These are phyloP conservation scores for Rostratula benghalensis DNA, from an alignment of 2,113 vertebrate genomes.

Conservation along the genomic window DNA sequence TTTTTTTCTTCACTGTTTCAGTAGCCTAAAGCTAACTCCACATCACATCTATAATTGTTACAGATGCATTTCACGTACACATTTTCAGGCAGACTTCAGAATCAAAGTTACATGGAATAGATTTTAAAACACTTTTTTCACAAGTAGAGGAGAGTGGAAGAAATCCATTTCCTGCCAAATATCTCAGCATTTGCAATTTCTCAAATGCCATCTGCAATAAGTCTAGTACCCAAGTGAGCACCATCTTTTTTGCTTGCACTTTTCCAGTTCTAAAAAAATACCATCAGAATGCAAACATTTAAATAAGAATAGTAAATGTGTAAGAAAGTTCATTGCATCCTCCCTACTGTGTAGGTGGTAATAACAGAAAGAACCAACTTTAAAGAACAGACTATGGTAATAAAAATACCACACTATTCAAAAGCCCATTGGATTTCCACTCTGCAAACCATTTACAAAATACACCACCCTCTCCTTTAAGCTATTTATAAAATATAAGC, in stretches of 20 bases:
- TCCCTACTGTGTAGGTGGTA: background rate
- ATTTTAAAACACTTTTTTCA: background rate
- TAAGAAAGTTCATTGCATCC: background rate
- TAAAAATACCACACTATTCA: background rate
- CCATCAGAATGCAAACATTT: background rate
- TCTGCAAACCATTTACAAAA: slow-evolving; percentile 6
- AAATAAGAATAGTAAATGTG: background rate
- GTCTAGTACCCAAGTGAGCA: background rate
- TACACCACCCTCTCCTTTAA: background rate
- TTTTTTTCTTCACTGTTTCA: background rate
- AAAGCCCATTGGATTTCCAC: background rate
- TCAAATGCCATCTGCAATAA: background rate
- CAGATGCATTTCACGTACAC: background rate
- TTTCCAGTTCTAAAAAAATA: background rate
- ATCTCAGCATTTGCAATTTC: background rate
- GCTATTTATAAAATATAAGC: slow-evolving; percentile 18
- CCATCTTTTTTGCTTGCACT: background rate
- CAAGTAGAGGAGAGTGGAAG: background rate
- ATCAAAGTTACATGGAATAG: background rate
- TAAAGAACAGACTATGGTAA: background rate
- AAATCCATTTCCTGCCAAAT: background rate
- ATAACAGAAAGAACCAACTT: background rate
- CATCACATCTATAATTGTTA: background rate
- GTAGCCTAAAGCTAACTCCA: background rate
- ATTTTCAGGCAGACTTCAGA: background rate